Evolutionary conservation across 2,113 vertebrate genomes (phyloP), one percentile per base, ranked within the genome.

Genomic region (Columba janthina): DNA sequence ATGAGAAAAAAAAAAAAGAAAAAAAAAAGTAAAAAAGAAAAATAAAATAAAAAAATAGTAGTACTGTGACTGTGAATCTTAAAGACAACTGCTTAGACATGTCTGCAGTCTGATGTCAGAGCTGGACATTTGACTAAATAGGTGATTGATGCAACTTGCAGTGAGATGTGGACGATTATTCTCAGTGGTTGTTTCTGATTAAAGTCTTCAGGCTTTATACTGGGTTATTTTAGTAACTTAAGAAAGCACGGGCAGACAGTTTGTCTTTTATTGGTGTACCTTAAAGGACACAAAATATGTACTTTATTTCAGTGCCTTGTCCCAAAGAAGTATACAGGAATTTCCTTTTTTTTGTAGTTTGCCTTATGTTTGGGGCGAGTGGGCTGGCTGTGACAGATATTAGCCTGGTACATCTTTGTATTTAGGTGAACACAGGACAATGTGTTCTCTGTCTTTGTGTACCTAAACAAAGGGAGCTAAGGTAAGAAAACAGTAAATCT

Each of bases 11-110:
- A 51, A 62, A 64, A 65, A 5, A 40, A 40, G 14, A 38, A 38
- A 36, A n/a, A 44, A 62, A 40, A 56, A 65, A 34, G 56, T 88
- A n/a, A 20, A 71, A 83, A 94, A 94, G 90, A 88, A 90, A 88
- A 89, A 16, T 46, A 46, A 46, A 46, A 46, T 46, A 4, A 46
- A 46, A 46, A 46, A 46, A 46, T 19, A 46, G 44, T 7, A 12
- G 24, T 90, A 69, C 32, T 57, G 24, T 48, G 40, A 54, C 24
- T 57, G n/a, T 89, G 82, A 57, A 31, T 82, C 34, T 56, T 54
- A 51, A 67, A 82, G 94, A 82, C 54, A 36, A 18, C 58, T 66
- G 13, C 14, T 20, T 25, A 17, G 4, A 3, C 0, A 1, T 8
- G 1, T 42, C 38, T 57, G 50, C 24, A 51, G 1, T 22, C 29